These are phyloP conservation scores for Ganaspis brasiliensis DNA, from an alignment of 2,888 invertebrate species.

Conservation along the genomic window DNA sequence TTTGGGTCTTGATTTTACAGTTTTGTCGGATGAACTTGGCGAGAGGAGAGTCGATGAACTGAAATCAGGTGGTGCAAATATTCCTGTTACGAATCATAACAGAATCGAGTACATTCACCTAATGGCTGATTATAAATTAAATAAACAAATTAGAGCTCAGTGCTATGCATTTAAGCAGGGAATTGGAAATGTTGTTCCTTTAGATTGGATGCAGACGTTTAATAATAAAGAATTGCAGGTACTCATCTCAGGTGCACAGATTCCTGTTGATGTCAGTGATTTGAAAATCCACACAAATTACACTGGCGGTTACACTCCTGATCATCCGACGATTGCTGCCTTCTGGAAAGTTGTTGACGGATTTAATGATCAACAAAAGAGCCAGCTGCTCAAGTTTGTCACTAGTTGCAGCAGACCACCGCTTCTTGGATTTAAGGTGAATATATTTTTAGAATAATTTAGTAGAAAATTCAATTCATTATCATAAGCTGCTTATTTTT, in stretches of 20 bases:
- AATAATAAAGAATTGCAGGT: constrained; percentile 96
- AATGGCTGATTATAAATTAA: constrained; percentile 97
- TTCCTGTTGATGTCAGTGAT: constrained; percentile 96
- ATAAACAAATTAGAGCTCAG: constrained; percentile 93
- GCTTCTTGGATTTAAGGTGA: constrained; percentile 97
- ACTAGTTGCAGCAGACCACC: constrained; percentile 99
- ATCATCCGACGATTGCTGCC: constrained; percentile 91
- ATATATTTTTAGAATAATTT: too few species aligned
- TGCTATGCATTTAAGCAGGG: constrained; percentile 95
- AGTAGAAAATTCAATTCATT: too few species aligned
- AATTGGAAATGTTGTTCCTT: constrained; percentile 93
- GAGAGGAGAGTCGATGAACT: constrained; percentile 94
- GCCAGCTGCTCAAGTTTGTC: constrained; percentile 97
- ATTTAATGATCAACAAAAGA: constrained; percentile 91
- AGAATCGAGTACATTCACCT: constrained; percentile 98
- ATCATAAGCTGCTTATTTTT: too few species aligned
- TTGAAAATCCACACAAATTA: constrained; percentile 94
- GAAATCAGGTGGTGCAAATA: constrained; percentile 94
- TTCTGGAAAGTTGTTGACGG: constrained; percentile 95
- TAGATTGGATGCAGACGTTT: constrained; percentile 97
- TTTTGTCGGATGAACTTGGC: constrained; percentile 94
- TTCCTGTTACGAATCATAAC: constrained; percentile 95
- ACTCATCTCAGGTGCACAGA: constrained; percentile 97
- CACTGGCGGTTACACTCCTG: constrained; percentile 90
- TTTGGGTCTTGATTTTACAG: constrained; percentile 95